Evolutionary conservation across 2,797 vertebrate species (phyloP).

Genomic region (Trachops cirrhosus): DNA sequence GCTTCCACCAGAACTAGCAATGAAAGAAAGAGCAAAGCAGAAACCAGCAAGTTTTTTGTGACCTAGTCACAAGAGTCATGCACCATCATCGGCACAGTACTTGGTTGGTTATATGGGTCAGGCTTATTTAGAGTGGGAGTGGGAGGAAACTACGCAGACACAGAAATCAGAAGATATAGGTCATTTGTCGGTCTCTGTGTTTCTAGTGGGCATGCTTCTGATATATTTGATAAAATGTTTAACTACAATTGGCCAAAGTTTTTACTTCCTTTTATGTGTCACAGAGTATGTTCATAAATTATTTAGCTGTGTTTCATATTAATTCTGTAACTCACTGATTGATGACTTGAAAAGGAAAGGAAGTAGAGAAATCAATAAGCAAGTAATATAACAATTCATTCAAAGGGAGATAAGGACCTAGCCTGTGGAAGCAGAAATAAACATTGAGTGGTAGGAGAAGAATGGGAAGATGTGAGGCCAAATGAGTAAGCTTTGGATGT

Average conservation of each 20-base stretch:
- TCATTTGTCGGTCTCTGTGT: not conserved
- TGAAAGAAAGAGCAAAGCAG: not conserved
- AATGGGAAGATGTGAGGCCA: not conserved
- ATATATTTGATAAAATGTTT: not conserved
- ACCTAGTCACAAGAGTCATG: not conserved
- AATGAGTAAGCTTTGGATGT: not conserved
- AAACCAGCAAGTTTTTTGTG: slow-evolving; percentile 7
- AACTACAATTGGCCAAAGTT: not conserved
- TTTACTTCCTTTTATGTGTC: not conserved
- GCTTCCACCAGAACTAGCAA: not conserved
- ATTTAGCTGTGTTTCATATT: slow-evolving; percentile 31
- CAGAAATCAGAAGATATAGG: not conserved
- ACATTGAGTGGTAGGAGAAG: not conserved
- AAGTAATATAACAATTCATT: slow-evolving; percentile 34
- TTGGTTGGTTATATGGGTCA: not conserved
- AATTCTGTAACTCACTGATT: not conserved
- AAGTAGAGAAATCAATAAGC: slow-evolving; percentile 30
- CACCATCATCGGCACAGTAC: not conserved
- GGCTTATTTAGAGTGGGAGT: not conserved
- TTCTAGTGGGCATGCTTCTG: not conserved
- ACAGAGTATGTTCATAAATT: not conserved
- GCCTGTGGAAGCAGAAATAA: not conserved
- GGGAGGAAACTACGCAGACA: not conserved
- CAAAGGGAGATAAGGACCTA: not conserved
- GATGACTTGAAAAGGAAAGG: slow-evolving; percentile 16